A percentile compares a stretch with the other conserved stretches of the same genome.
These are phyloP conservation scores for Mastomys coucha DNA, from an alignment of 2,113 vertebrate genomes.

Conservation along the genomic window DNA sequence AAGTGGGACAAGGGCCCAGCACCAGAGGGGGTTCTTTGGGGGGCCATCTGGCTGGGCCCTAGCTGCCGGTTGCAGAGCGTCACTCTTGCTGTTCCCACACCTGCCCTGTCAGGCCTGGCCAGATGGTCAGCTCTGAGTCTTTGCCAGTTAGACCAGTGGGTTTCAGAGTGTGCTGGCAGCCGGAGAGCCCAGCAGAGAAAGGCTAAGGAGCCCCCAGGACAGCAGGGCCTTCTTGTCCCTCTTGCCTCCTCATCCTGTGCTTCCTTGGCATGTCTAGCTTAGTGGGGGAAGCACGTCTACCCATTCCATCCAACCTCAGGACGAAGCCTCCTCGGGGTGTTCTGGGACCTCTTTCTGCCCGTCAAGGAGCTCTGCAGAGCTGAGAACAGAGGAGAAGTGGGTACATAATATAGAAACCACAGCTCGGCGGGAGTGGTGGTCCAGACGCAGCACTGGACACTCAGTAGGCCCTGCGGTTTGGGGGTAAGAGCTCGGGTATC, in stretches of 20 bases:
- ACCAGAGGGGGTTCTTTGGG: constrained; percentile 1
- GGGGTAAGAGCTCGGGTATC: neutral
- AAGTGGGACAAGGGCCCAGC: constrained; percentile 15
- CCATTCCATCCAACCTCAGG: neutral
- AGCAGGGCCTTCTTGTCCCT: neutral
- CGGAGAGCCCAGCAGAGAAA: neutral
- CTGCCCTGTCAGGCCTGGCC: constrained; percentile 74
- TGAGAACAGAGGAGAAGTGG: neutral
- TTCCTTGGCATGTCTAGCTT: neutral
- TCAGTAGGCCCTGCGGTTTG: neutral
- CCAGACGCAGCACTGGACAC: neutral
- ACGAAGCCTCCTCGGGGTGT: neutral
- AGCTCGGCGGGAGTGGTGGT: fast-evolving
- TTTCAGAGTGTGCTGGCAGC: constrained; percentile 28
- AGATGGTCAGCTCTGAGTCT: constrained; percentile 70
- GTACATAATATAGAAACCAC: neutral
- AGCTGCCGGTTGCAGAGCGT: neutral
- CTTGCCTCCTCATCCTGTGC: neutral
- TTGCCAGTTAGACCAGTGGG: constrained; percentile 59
- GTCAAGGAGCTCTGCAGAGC: neutral
- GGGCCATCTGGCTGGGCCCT: constrained; percentile 69
- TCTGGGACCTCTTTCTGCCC: neutral
- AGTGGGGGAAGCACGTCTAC: neutral
- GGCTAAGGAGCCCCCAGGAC: neutral
- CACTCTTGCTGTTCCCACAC: constrained; percentile 73